Base-by-base conservation (phyloP, 2,888 invertebrate genomes). In the Cordilura impudica region DNA sequence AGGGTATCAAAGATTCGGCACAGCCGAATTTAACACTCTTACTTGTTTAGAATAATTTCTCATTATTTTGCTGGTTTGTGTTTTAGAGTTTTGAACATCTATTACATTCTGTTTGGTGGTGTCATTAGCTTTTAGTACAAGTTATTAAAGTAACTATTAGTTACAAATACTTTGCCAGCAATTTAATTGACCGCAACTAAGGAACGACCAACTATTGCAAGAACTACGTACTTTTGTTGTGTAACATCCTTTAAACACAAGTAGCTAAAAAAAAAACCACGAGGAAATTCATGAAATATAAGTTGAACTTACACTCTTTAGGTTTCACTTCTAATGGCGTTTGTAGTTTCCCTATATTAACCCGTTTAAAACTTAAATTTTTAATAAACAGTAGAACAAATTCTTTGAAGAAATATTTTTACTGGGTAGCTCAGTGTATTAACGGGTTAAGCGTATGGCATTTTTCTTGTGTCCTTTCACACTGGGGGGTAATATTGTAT, bases 401-500 rank as follows among this genome's bases (percentile, higher is more conserved):
- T n/a, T n/a, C n/a, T n/a, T n/a, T n/a, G n/a, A n/a, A n/a, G n/a
- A n/a, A n/a, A n/a, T n/a, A n/a, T n/a, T n/a, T n/a, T n/a, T n/a
- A n/a, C n/a, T n/a, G n/a, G n/a, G n/a, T n/a, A n/a, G n/a, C n/a
- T n/a, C n/a, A n/a, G n/a, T n/a, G n/a, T n/a, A n/a, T n/a, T n/a
- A n/a, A n/a, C n/a, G n/a, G n/a, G n/a, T n/a, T n/a, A n/a, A n/a
- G n/a, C n/a, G n/a, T n/a, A n/a, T n/a, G n/a, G n/a, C 31, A 3
- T 31, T 31, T 31, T 31, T 10, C 31, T 12, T 31, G 8, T 31
- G 31, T 10, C 31, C 31, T 31, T 35, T 45, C 51, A 10, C 56
- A 49, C 56, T 19, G 49, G 69, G 69, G 63, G 63, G 21, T 43
- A 69, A 70, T 70, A 75, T 69, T 75, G 54, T 63, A 66, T 74